Evolutionary conservation across 2,797 vertebrate genomes (phyloP), one percentile per base, ranked within the genome.

Genomic region (Ibycter americanus): DNA sequence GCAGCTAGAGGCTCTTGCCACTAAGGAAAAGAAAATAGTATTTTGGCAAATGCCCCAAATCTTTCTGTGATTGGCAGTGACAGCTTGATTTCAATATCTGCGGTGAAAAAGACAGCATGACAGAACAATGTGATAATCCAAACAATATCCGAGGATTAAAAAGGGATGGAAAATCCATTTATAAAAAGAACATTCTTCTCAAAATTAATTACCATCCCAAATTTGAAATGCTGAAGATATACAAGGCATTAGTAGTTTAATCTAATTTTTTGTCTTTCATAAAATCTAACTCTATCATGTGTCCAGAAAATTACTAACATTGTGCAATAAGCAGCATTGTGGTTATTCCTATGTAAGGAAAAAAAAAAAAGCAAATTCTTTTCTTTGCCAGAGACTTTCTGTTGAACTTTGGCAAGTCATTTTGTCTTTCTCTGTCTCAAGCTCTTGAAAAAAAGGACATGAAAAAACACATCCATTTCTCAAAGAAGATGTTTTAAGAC

Each of bases 121-220:
- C 47, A 87, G 71, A 93, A 87, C 7, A 51, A 83, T 89, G 74
- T 74, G 80, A 89, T 84, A 89, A 97, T 91, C 55, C 71, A 93
- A 97, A 89, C 77, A 94, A 80, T 77, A 93, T 67, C 74, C 2
- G 1, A 90, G 82, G 76, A 95, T 92, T 91, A 83, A 93, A 95
- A 97, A 89, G 65, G 71, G 36, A 92, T n/a, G 67, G 87, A 96
- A 96, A 95, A 96, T 91, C 49, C 89, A 78, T 95, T 95, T 97
- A 96, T 83, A 94, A 92, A 93, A 94, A 77, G 63, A 92, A 94
- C 65, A 79, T 90, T 95, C 77, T 68, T 95, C 73, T 89, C 73
- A 74, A 95, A 95, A 89, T 32, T 36, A 90, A 76, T 74, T 95
- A 92, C 73, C 7, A 0, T 14, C 46, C n/a, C 20, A 78, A 61